phyloP scores from a whole-genome alignment of 2,113 vertebrate species.

The Hipposideros armiger region DNA sequence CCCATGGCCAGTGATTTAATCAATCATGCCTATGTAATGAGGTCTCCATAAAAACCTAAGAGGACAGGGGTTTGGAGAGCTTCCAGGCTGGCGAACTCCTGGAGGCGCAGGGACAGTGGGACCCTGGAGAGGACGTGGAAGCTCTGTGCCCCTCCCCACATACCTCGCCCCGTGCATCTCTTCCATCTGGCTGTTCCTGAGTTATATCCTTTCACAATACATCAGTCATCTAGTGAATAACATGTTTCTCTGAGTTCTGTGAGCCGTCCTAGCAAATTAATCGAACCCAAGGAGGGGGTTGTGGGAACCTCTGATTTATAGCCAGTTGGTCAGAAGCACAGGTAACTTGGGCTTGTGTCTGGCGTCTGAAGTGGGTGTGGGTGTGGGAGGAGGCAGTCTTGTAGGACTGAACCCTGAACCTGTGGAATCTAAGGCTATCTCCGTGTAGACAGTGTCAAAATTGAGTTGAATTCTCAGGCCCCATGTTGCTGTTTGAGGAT shows the following conservation, averaged over 20 bases:
- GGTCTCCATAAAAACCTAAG: not conserved
- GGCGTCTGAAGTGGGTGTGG: not conserved
- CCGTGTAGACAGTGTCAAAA: not conserved
- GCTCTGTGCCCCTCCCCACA: not conserved
- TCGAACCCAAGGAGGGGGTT: not conserved
- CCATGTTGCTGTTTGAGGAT: not conserved
- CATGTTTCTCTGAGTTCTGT: not conserved
- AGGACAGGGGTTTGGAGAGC: not conserved
- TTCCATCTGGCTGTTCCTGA: not conserved
- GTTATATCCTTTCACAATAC: too few relatives aligned
- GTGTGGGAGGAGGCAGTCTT: not conserved
- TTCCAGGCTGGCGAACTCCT: not conserved
- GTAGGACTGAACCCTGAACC: not conserved
- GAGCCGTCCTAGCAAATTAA: not conserved
- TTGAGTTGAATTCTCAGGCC: not conserved
- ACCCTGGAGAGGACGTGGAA: not conserved
- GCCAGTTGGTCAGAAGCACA: not conserved
- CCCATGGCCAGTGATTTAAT: not conserved
- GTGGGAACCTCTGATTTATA: too few relatives aligned
- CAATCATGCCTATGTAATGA: not conserved
- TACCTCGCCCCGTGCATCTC: not conserved
- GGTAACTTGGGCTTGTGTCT: not conserved
- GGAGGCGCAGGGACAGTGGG: not conserved
- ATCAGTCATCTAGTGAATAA: not conserved
- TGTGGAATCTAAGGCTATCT: not conserved